Evolutionary conservation across 2,113 vertebrate genomes (phyloP).

Genomic region (Drymodes brunneopygia): DNA sequence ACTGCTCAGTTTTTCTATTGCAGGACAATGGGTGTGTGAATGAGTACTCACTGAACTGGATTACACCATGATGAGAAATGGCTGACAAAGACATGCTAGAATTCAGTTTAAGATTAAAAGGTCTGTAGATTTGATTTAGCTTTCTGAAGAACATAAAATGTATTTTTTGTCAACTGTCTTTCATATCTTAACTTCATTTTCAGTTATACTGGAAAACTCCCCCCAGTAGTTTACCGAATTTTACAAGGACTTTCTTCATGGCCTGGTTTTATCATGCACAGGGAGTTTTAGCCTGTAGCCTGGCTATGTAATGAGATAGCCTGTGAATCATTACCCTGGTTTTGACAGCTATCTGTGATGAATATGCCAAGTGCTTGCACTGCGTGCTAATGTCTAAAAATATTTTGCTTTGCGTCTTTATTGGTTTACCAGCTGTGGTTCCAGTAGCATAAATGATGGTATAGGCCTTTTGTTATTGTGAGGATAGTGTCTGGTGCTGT

Average conservation of each 20-base stretch:
- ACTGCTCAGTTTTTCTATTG: neutral
- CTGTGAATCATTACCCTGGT: no score
- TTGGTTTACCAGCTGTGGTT: neutral
- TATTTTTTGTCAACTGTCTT: neutral
- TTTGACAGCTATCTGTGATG: constrained; percentile 33
- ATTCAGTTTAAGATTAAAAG: neutral
- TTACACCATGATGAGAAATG: neutral
- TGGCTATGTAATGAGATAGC: constrained; percentile 48
- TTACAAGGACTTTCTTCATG: constrained; percentile 12
- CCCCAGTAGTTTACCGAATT: neutral
- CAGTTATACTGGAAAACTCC: neutral
- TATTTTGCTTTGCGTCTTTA: neutral
- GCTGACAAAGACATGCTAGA: neutral
- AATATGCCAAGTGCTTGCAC: constrained; percentile 1
- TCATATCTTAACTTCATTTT: neutral
- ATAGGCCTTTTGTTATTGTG: neutral
- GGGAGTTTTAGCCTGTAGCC: constrained; percentile 34
- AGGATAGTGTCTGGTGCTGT: neutral
- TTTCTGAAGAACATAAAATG: neutral
- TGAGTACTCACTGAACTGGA: neutral
- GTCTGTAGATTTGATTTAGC: neutral
- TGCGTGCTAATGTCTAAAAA: neutral
- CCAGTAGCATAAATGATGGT: neutral
- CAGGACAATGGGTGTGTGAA: neutral
- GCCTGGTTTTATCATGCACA: constrained; percentile 14